phyloP scores from a whole-genome alignment of 23 tunicate species.

The Clavelina lepadiformis region DNA sequence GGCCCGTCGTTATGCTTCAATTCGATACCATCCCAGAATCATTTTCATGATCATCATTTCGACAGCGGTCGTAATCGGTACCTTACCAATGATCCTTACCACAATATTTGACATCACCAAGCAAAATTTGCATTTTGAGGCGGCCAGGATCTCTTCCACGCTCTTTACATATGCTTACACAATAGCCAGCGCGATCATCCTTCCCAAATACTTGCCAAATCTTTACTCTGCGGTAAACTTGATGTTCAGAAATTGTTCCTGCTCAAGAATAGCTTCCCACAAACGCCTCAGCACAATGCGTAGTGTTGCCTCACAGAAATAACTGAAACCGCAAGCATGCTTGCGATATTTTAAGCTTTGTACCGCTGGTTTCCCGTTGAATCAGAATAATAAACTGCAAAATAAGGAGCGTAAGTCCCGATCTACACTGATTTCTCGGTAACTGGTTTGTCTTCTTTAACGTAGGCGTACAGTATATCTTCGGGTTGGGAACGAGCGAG shows the following conservation, averaged over 20 bases:
- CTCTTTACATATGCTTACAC: constrained; percentile 41
- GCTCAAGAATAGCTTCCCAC: background rate
- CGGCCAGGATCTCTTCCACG: constrained; percentile 5
- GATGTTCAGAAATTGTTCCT: constrained; percentile 23
- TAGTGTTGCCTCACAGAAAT: no score
- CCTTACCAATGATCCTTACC: constrained; percentile 10
- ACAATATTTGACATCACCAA: constrained; percentile 12
- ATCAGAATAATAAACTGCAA: no score
- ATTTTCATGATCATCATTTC: constrained; percentile 28
- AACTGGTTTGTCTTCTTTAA: no score
- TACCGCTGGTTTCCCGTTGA: no score
- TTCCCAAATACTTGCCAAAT: constrained; percentile 51
- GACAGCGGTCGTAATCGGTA: constrained; percentile 13
- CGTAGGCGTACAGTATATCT: no score
- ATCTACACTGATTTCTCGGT: no score
- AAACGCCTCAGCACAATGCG: constrained; percentile 19
- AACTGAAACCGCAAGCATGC: no score
- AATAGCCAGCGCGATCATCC: constrained; percentile 43
- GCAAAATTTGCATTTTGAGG: background rate
- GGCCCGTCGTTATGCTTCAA: background rate
- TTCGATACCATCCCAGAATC: constrained; percentile 18
- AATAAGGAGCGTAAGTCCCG: no score
- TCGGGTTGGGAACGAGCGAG: no score
- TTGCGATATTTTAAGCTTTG: no score
- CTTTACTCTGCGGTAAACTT: constrained; percentile 41